phyloP scores from a whole-genome alignment of 1,140 invertebrate species.

The Melanaphis sacchari region DNA sequence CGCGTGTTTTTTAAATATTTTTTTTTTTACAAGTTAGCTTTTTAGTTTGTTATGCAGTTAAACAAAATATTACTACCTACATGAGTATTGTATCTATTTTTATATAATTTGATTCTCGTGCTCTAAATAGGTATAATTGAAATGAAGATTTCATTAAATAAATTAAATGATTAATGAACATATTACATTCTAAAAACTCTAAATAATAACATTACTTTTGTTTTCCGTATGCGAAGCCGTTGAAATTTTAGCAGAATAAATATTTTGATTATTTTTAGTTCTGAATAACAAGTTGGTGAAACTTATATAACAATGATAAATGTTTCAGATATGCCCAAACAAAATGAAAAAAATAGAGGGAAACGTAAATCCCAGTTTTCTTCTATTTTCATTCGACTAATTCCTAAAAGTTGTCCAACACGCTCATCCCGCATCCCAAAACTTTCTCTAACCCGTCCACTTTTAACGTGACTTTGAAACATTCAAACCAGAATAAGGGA shows the following conservation, averaged over 20 bases:
- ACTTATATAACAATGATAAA: slow-evolving; percentile 44
- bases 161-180: background rate
- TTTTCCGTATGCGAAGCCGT: background rate
- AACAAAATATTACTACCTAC: background rate
- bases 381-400: slow-evolving; percentile 28
- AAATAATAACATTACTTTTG: background rate
- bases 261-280: background rate
- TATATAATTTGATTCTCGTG: background rate
- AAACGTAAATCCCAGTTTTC: background rate
- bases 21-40: background rate
- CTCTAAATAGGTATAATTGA: background rate
- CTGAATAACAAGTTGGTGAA: background rate
- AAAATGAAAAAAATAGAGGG: background rate
- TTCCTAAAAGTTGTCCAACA: slow-evolving; percentile 34
- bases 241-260: background rate
- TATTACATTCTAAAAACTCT: too few species aligned
- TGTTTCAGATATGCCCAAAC: slow-evolving; percentile 12
- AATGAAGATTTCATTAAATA: background rate
- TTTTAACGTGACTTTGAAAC: slow-evolving; percentile 35
- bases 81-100: background rate
- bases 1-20: too few species aligned
- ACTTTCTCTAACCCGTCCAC: slow-evolving; percentile 34
- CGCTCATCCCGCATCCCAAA: background rate
- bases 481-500: slow-evolving; percentile 24
- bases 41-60: background rate